phyloP scores from a whole-genome alignment of 2,113 vertebrate genomes.

The Sinocyclocheilus anshuiensis region DNA sequence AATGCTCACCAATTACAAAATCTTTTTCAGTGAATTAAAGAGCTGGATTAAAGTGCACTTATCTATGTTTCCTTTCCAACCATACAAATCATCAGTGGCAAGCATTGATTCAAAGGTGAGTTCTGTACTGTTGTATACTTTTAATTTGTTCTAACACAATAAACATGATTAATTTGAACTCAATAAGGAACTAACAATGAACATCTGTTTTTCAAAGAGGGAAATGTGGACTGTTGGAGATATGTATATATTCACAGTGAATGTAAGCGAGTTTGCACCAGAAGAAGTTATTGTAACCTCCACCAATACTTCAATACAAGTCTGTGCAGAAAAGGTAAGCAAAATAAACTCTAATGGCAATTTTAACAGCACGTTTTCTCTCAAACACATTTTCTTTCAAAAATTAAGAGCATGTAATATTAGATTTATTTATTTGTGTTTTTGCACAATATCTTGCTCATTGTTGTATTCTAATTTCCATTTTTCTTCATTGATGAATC shows the following conservation, averaged over 20 bases:
- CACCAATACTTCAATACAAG: slow-evolving; percentile 88
- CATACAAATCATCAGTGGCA: slow-evolving; percentile 34
- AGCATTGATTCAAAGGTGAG: slow-evolving; percentile 23
- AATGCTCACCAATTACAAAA: neutral
- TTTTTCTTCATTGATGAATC: neutral
- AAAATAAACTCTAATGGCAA: neutral
- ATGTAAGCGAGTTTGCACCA: slow-evolving; percentile 85
- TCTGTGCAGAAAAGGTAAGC: slow-evolving; percentile 90
- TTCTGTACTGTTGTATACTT: slow-evolving; percentile 14
- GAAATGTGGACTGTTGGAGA: slow-evolving; percentile 83
- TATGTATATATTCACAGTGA: slow-evolving; percentile 85
- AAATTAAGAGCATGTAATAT: neutral
- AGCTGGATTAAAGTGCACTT: neutral
- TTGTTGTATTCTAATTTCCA: neutral
- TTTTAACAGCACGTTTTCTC: neutral
- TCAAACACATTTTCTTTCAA: neutral
- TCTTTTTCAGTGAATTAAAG: neutral
- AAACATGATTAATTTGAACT: neutral
- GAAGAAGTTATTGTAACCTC: slow-evolving; percentile 88
- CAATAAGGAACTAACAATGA: neutral
- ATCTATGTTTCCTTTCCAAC: neutral
- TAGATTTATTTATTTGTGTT: no score
- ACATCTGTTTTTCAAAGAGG: slow-evolving; percentile 60
- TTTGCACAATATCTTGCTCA: no score
- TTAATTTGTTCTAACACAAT: neutral